Percentiles rank a stretch among this genome's conserved stretches.
Evolutionary conservation across 2,113 vertebrate genomes (phyloP).

Genomic region (Elachura formosa): DNA sequence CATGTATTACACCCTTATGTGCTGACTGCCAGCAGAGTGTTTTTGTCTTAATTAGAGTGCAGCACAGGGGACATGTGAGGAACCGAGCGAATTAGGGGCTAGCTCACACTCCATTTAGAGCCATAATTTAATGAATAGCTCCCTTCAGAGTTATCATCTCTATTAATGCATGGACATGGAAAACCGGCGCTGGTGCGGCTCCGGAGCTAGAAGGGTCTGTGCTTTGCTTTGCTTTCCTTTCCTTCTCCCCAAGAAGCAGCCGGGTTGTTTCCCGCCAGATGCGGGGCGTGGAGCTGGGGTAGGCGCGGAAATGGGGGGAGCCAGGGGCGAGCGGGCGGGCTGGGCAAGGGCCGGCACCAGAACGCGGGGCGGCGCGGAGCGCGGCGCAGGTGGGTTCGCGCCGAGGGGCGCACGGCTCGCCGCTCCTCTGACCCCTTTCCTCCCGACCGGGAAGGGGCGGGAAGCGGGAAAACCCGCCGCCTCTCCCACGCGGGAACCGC

Average conservation of each 20-base stretch:
- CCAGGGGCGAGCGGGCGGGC: background rate
- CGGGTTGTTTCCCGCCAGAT: background rate
- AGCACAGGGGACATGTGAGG: background rate
- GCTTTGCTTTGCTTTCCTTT: no score
- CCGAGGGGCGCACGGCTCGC: background rate
- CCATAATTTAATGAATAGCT: fast-evolving
- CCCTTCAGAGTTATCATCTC: background rate
- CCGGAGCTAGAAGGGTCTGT: fast-evolving
- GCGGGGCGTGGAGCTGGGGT: background rate
- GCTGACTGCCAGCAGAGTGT: background rate
- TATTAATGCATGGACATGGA: fast-evolving
- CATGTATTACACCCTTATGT: background rate
- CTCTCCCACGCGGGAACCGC: background rate
- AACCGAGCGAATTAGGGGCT: fast-evolving
- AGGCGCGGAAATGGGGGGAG: background rate
- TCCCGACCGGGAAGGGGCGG: no score
- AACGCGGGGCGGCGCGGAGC: background rate
- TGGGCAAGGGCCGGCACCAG: fast-evolving
- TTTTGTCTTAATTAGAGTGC: background rate
- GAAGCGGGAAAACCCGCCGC: background rate
- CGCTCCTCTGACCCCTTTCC: fast-evolving
- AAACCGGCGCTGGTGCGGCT: background rate
- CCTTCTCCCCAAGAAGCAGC: background rate
- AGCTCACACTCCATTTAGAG: background rate
- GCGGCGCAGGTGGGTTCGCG: background rate